Conservation (phyloP, 2,113 vertebrate species). For the Psilopsiagon aurifrons region DNA sequence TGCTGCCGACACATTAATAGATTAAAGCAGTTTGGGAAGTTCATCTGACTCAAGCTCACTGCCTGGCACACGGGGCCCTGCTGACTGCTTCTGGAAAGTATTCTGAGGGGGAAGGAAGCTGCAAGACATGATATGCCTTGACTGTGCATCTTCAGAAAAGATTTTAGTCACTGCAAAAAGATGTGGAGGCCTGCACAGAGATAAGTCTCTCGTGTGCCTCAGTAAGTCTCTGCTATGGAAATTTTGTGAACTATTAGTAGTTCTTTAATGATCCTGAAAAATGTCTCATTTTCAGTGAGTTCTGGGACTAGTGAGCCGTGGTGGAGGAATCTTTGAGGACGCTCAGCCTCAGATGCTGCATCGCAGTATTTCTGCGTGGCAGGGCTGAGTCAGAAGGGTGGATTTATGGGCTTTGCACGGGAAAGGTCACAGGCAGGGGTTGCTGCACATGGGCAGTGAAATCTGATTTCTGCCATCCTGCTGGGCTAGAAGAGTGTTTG, state of each 20-base stretch:
- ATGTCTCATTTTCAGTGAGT: neutral
- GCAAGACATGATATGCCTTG: fast-evolving
- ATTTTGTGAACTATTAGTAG: neutral
- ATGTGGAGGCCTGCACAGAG: fast-evolving
- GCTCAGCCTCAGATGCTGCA: neutral
- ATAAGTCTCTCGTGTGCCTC: neutral
- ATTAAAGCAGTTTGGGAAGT: neutral
- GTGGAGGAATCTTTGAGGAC: neutral
- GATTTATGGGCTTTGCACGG: neutral
- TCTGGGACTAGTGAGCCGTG: neutral
- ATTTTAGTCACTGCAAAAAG: fast-evolving
- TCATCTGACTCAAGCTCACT: neutral
- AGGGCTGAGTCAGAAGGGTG: neutral
- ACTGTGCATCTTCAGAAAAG: fast-evolving
- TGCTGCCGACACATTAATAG: neutral
- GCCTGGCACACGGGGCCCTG: neutral
- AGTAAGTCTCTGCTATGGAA: neutral
- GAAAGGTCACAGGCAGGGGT: neutral
- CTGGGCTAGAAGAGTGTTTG: fast-evolving
- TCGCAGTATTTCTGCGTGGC: neutral
- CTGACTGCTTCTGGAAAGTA: neutral
- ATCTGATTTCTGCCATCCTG: neutral
- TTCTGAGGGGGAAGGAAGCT: neutral
- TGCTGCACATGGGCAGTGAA: neutral
- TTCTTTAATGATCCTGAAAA: conserved; percentile 13